Percentiles rank a stretch among this genome's conserved stretches.
Conservation (phyloP, 2,888 invertebrate species). For the Clepsis dumicolana region DNA sequence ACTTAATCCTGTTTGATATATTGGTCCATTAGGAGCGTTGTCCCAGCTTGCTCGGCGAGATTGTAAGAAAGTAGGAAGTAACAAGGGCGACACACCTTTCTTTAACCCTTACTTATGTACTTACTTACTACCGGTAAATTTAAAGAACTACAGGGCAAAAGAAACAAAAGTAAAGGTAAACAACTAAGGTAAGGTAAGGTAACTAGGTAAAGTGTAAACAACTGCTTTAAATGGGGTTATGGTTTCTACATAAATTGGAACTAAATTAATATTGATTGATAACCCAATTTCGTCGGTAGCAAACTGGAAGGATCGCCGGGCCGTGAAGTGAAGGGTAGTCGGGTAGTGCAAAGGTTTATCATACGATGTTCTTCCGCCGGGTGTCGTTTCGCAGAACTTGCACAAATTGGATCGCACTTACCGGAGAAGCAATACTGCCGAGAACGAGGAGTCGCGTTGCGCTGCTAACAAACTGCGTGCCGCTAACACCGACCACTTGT, state of each 20-base stretch:
- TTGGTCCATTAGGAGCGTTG: constrained; percentile 79
- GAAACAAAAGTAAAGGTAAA: background rate
- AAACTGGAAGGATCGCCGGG: constrained; percentile 54
- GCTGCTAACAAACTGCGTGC: background rate
- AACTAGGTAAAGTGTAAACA: background rate
- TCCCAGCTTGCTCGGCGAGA: constrained; percentile 69
- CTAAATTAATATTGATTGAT: constrained; percentile 72
- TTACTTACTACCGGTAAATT: constrained; percentile 18
- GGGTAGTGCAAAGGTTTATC: constrained; percentile 60
- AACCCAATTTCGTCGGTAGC: constrained; percentile 61
- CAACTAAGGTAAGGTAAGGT: too few species aligned
- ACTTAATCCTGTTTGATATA: constrained; percentile 83
- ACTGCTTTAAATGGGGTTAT: constrained; percentile 36
- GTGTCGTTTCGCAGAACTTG: constrained; percentile 56
- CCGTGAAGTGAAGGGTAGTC: constrained; percentile 49
- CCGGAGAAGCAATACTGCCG: constrained; percentile 56
- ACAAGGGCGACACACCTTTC: constrained; percentile 64
- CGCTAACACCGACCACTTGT: background rate
- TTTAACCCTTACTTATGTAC: constrained; percentile 44
- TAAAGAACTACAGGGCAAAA: background rate
- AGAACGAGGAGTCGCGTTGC: constrained; percentile 47
- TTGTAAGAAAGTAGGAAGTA: constrained; percentile 75
- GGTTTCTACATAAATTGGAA: constrained; percentile 60
- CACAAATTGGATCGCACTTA: constrained; percentile 65
- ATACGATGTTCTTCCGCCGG: constrained; percentile 55